Percentiles rank a stretch among this genome's conserved stretches.
phyloP scores from a whole-genome alignment of 2,888 invertebrate species.

The Xylota sylvarum region DNA sequence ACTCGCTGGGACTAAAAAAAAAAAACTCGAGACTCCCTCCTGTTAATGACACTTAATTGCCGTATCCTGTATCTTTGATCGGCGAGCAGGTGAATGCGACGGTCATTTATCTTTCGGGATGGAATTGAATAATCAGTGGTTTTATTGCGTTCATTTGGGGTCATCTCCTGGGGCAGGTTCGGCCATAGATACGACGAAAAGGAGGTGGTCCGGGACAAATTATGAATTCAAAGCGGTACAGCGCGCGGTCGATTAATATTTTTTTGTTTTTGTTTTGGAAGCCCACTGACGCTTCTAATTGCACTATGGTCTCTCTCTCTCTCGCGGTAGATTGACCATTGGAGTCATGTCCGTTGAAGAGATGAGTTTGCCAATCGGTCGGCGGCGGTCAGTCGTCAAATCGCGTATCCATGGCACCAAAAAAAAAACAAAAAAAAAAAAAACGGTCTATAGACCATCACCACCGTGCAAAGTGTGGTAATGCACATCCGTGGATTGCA shows the following conservation, averaged over 20 bases:
- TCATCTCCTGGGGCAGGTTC: conserved; percentile 50
- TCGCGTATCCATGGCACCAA: conserved; percentile 22
- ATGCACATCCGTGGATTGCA: conserved; percentile 72
- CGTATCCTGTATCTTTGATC: conserved; percentile 76
- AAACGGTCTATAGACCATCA: conserved; percentile 16
- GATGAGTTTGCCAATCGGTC: conserved; percentile 26
- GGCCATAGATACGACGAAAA: conserved; percentile 20
- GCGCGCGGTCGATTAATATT: background rate
- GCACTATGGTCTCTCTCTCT: conserved; percentile 1
- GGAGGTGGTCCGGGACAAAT: conserved; percentile 64
- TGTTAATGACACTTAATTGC: conserved; percentile 77
- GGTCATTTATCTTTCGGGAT: conserved; percentile 67
- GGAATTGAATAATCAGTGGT: conserved; percentile 76
- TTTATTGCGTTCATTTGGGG: conserved; percentile 71
- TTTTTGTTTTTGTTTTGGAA: conserved; percentile 9
- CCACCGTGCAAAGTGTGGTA: conserved; percentile 55
- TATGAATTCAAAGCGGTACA: conserved; percentile 48
- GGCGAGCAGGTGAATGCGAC: conserved; percentile 73
- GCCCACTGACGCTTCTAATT: conserved; percentile 40
- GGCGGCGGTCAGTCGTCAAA: conserved; percentile 34
- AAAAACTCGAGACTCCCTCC: conserved; percentile 48
- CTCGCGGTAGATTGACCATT: conserved; percentile 25
- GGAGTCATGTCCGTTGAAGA: conserved; percentile 26
- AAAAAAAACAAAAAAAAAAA: background rate
- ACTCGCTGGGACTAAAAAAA: conserved; percentile 13